Base-by-base conservation (phyloP, 2,888 invertebrate species). In the Ecliptopera silaceata region DNA sequence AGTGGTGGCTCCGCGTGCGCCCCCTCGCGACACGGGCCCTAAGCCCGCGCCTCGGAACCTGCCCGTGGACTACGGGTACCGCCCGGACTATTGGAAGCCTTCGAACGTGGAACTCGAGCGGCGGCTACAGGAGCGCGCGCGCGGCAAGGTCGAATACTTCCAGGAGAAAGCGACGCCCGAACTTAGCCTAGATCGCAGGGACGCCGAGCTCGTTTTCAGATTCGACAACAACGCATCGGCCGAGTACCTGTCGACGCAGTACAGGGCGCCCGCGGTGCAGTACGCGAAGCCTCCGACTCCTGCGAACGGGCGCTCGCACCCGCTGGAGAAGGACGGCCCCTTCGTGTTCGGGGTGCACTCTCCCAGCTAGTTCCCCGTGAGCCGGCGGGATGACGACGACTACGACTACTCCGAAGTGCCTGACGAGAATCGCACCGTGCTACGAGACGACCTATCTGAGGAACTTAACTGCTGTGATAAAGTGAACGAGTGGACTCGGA, bases 341-440 rank as follows among this genome's bases (percentile, higher is more conserved):
- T 93, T 93, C 79, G 93, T 93, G 69, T 93, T 93, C 75, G 93
- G 93, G 64, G 88, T 93, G 57, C 93, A 93, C 75, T 88, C 86
- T 65, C 92, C 92, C 52, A 90, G 90, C 75, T 91, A 91, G 75
- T 92, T 92, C 76, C 87, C 88, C 32, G 74, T 84, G 54, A 72
- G 79, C 62, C 79, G 84, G 43, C 77, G 81, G 63, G 86, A 84
- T 50, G 86, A 88, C 10, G 90, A 90, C 60, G 91, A 91, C 71
- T 90, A 90, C 74, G 91, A 91, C 66, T 91, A 90, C 64, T 89
- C 91, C 5, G 90, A 91, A 70, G 91, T 89, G 62, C 75, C 86
- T 20, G 90, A 90, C 55, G 89, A 89, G 58, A 82, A 79, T 49
- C 83, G 83, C 61, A 78, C 85, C 72, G 86, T 83, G 77, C 80